Evolutionary conservation across 2,888 invertebrate genomes (phyloP).

Genomic region (Pseudeuparius sepicola): DNA sequence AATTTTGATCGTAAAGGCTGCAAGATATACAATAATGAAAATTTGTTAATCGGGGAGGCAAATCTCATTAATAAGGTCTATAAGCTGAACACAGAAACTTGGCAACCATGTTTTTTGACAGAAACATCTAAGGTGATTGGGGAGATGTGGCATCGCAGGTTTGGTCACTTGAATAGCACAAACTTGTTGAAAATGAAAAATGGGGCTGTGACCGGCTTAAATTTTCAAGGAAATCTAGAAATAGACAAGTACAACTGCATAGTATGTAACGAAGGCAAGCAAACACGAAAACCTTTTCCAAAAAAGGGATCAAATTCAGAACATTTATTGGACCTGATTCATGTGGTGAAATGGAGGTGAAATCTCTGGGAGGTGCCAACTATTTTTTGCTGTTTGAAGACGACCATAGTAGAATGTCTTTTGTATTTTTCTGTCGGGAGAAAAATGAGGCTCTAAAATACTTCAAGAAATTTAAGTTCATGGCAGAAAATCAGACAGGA

Average conservation of each 20-base stretch:
- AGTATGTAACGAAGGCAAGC: slow-evolving; percentile 8
- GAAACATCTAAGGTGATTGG: not conserved
- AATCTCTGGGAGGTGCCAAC: not conserved
- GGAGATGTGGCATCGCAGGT: not conserved
- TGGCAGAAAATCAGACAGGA: slow-evolving; percentile 4
- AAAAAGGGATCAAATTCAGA: slow-evolving; percentile 5
- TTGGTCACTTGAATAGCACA: slow-evolving; percentile 1
- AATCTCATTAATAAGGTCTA: not conserved
- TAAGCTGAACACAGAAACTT: not conserved
- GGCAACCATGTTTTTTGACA: not conserved
- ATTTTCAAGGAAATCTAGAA: slow-evolving; percentile 7
- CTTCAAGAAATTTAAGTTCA: slow-evolving; percentile 6
- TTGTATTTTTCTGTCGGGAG: slow-evolving; percentile 6
- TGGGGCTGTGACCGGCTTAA: slow-evolving; percentile 2
- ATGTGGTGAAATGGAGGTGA: slow-evolving; percentile 5
- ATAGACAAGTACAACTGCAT: slow-evolving; percentile 8
- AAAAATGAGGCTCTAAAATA: slow-evolving; percentile 7
- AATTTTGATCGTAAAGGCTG: too few relatives aligned
- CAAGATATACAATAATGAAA: too few relatives aligned
- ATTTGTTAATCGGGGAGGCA: not conserved
- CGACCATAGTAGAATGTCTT: slow-evolving; percentile 5
- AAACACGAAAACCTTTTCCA: slow-evolving; percentile 8
- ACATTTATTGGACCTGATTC: slow-evolving; percentile 6
- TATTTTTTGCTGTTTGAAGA: not conserved
- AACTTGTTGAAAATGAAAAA: slow-evolving; percentile 3